A percentile compares a stretch with the other conserved stretches of the same genome.
Conservation (phyloP, 92 coral and sea anemone species). For the Anthopleura xanthogrammica region DNA sequence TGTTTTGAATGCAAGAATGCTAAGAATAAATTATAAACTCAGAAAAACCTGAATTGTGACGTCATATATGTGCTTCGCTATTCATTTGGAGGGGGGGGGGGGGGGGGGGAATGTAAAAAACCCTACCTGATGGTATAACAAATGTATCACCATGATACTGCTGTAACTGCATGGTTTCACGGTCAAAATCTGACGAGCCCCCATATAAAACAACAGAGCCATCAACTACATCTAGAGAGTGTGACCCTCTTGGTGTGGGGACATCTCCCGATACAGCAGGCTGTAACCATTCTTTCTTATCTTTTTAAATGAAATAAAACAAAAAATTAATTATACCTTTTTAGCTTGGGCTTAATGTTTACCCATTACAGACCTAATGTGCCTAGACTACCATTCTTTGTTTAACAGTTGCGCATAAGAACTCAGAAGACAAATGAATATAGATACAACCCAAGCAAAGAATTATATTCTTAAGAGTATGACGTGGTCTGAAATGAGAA, state of each 20-base stretch:
- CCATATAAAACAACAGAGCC: conserved; percentile 63
- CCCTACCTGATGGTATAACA: conserved; percentile 52
- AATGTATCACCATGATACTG: conserved; percentile 55
- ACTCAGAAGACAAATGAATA: too few species aligned
- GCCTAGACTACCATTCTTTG: too few species aligned
- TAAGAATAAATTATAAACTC: too few species aligned
- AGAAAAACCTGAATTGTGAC: too few species aligned
- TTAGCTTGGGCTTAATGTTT: too few species aligned
- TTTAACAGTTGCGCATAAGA: too few species aligned
- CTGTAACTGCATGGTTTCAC: conserved; percentile 72
- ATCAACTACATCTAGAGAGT: conserved; percentile 51
- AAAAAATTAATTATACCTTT: background rate
- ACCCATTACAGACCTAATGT: too few species aligned
- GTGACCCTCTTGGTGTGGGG: conserved; percentile 72
- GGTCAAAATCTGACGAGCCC: conserved; percentile 79
- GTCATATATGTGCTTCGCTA: too few species aligned
- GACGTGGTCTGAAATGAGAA: too few species aligned
- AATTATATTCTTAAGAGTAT: too few species aligned
- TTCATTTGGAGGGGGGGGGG: background rate
- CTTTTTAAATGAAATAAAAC: conserved; percentile 10
- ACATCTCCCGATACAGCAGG: conserved; percentile 54
- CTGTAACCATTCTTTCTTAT: conserved; percentile 74
- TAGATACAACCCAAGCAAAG: too few species aligned
- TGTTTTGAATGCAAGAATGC: too few species aligned
- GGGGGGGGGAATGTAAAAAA: background rate